Base-by-base conservation (phyloP, 2,888 invertebrate genomes). In the Corythucha ciliata region DNA sequence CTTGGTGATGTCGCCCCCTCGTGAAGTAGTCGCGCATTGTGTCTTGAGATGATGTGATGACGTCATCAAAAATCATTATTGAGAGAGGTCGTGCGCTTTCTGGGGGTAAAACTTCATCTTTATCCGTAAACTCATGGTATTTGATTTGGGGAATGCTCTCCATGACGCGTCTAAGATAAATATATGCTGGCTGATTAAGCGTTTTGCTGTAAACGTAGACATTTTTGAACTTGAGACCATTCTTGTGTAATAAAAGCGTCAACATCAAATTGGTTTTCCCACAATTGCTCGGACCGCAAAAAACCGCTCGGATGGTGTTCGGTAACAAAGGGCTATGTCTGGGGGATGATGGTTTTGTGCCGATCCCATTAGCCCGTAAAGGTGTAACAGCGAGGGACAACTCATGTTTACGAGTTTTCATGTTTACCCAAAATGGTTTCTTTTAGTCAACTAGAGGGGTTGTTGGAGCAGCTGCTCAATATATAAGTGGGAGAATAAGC, bases 11-110 rank as follows among this genome's bases (percentile, higher is more conserved):
- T 21, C 66, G 57, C 4, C 65, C 63, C 60, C 64, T 64, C 58
- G 62, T 59, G 52, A 64, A 67, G 56, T 60, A 65, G 6, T 54
- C 47, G 47, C 61, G 53, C n/a, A 67, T 62, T 29, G 57, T 59
- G 36, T 61, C 54, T 40, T 62, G 59, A 21, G 63, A 63, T 10
- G 64, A 65, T 33, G 64, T 65, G 16, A 63, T 62, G 18, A 68
- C 62, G 61, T 68, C 66, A 57, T 68, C 66, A 55, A 68, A 68
- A 41, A 69, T 64, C 53, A 68, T 61, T 14, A 68, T 58, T 8
- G 64, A 65, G 58, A 64, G 61, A 49, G 40, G 37, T 58, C 57
- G 57, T 3, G 63, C 62, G 18, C 61, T 53, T 3, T 57, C 46
- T 4, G 62, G 60, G 27, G 51, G 10, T 40, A 61, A 49, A n/a